phyloP scores from a whole-genome alignment of 1,140 invertebrate genomes.

The Caenorhabditis inopinata region DNA sequence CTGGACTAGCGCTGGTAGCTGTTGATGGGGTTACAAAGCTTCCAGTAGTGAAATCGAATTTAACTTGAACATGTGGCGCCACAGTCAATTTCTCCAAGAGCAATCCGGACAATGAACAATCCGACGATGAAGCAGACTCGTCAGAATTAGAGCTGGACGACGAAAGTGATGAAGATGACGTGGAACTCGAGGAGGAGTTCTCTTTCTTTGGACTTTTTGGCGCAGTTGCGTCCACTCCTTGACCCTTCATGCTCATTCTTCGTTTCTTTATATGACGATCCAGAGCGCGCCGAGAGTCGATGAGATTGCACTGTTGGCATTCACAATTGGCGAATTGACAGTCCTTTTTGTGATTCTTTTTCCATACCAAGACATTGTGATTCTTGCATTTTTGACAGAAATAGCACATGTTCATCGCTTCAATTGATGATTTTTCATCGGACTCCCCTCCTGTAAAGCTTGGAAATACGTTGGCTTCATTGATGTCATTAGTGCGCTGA shows the following conservation, averaged over 20 bases:
- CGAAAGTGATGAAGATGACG: background rate
- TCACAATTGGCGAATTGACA: slow-evolving; percentile 55
- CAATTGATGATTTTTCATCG: background rate
- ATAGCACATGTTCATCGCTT: slow-evolving; percentile 60
- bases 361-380: slow-evolving; percentile 60
- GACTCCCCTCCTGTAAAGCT: background rate
- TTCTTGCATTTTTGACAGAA: slow-evolving; percentile 65
- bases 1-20: background rate
- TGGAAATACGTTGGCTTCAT: slow-evolving; percentile 32
- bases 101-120: background rate
- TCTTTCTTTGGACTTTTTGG: slow-evolving; percentile 18
- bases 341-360: slow-evolving; percentile 61
- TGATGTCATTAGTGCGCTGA: slow-evolving; percentile 33
- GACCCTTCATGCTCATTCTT: slow-evolving; percentile 5
- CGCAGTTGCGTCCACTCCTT: background rate
- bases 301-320: slow-evolving; percentile 60
- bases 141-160: slow-evolving; percentile 11
- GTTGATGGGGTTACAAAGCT: background rate
- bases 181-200: background rate
- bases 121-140: background rate
- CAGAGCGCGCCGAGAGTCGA: slow-evolving; percentile 57
- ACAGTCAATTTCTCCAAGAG: background rate
- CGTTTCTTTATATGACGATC: slow-evolving; percentile 60
- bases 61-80: background rate
- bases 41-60: slow-evolving; percentile 1